Evolutionary conservation across 2,888 invertebrate genomes (phyloP), one percentile per base, ranked within the genome.

Genomic region (Amphipoea oculea): DNA sequence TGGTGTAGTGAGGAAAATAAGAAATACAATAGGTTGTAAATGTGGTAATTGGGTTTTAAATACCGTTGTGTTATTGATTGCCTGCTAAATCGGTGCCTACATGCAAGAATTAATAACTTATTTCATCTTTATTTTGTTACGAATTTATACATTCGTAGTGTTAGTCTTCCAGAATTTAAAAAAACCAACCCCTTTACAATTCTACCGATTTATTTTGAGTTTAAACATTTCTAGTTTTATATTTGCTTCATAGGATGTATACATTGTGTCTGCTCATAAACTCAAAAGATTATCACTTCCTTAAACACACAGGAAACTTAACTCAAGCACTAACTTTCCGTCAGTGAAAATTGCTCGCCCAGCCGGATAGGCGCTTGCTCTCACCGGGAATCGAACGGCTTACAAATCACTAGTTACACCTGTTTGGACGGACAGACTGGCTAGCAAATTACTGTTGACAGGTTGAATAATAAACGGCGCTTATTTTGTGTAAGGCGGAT

Each of bases 331-430:
- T 36, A 77, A 81, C 40, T 75, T 77, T 74, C 75, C 42, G 73
- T n/a, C 20, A 14, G 77, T 69, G 77, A 73, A 83, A 82, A 82
- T 87, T 79, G 77, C 79, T 68, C 73, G 65, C 14, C 14, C 40
- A 79, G 42, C 62, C 54, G 72, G 48, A 45, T 20, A 79, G 65
- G 76, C 73, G 79, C 67, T 65, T 71, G 48, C 81, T 85, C 80
- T 87, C 78, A 83, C 78, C 57, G 71, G 57, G 78, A n/a, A 78
- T 60, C 51, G 54, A 79, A 67, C 48, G 23, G 65, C 48, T 65
- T 67, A 81, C 74, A 76, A 83, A 85, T 82, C 75, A 83, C 73
- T 17, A 14, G 36, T 40, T 72, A 76, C 77, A 85, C 79, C 76
- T 68, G 78, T 80, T 71, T 14, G 4, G 17, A 63, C 23, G 51